Percentiles rank a stretch among this genome's conserved stretches.
phyloP scores from a whole-genome alignment of 2,113 vertebrate species.

The Podarcis muralis region DNA sequence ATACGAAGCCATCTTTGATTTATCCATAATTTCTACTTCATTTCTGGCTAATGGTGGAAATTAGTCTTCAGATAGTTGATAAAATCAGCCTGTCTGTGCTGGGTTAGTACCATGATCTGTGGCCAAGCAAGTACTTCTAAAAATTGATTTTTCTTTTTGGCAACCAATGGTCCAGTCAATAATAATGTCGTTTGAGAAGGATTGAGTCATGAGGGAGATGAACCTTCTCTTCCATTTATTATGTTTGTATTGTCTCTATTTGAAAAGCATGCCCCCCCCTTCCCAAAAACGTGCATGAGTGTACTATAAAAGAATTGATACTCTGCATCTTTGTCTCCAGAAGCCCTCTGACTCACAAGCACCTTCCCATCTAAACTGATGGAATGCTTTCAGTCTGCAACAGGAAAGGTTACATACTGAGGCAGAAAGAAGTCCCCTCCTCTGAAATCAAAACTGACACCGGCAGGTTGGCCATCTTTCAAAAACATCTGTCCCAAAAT shows the following conservation, averaged over 20 bases:
- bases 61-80: constrained; percentile 77
- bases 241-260: constrained; percentile 81
- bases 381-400: constrained; percentile 8
- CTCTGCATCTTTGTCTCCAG: constrained; percentile 24
- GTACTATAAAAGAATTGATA: constrained; percentile 48
- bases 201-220: constrained; percentile 79
- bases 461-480: neutral
- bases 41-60: constrained; percentile 77
- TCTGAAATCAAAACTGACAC: neutral
- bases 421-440: neutral
- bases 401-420: neutral
- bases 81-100: constrained; percentile 75
- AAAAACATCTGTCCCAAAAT: neutral
- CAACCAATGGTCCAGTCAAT: constrained; percentile 84
- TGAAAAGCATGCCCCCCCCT: constrained; percentile 66
- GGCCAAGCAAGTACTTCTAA: constrained; percentile 75
- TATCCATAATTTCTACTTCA: constrained; percentile 68
- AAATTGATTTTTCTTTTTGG: constrained; percentile 84
- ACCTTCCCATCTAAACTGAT: constrained; percentile 31
- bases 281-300: constrained; percentile 51
- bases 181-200: constrained; percentile 84
- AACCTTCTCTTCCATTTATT: constrained; percentile 80
- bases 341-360: constrained; percentile 41
- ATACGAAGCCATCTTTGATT: constrained; percentile 58
- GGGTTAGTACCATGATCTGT: constrained; percentile 73